phyloP scores from a whole-genome alignment of 2,888 invertebrate species.

The Brachypalpus laphriformis region DNA sequence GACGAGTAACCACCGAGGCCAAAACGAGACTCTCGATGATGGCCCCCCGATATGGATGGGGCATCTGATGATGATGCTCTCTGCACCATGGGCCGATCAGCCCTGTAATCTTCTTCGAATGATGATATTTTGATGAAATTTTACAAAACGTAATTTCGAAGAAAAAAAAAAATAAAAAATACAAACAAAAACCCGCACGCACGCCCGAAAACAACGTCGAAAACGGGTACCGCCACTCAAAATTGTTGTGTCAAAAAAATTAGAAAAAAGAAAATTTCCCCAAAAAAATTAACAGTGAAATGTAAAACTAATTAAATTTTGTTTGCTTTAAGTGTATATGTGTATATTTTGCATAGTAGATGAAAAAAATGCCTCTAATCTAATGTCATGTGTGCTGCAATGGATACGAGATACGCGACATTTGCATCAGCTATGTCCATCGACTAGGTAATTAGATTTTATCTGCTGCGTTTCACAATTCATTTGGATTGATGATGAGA shows the following conservation, averaged over 20 bases:
- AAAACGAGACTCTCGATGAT: constrained; percentile 83
- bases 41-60: constrained; percentile 81
- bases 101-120: constrained; percentile 83
- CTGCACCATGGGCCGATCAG: constrained; percentile 83
- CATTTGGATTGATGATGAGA: constrained; percentile 38
- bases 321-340: constrained; percentile 10
- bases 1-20: constrained; percentile 82
- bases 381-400: constrained; percentile 49
- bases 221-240: constrained; percentile 3
- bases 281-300: constrained; percentile 4
- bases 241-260: not conserved
- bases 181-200: not conserved
- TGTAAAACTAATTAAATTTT: not conserved
- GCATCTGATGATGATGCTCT: constrained; percentile 83
- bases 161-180: not conserved
- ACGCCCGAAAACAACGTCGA: not conserved
- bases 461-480: constrained; percentile 49
- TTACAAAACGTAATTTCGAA: constrained; percentile 76
- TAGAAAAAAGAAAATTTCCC: not conserved
- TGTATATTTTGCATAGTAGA: constrained; percentile 33
- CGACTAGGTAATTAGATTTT: constrained; percentile 16
- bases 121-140: constrained; percentile 82
- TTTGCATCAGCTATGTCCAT: constrained; percentile 59
- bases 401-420: constrained; percentile 24
- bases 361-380: constrained; percentile 36